phyloP scores from a whole-genome alignment of 2,888 invertebrate genomes.

The Proisotoma minuta region DNA sequence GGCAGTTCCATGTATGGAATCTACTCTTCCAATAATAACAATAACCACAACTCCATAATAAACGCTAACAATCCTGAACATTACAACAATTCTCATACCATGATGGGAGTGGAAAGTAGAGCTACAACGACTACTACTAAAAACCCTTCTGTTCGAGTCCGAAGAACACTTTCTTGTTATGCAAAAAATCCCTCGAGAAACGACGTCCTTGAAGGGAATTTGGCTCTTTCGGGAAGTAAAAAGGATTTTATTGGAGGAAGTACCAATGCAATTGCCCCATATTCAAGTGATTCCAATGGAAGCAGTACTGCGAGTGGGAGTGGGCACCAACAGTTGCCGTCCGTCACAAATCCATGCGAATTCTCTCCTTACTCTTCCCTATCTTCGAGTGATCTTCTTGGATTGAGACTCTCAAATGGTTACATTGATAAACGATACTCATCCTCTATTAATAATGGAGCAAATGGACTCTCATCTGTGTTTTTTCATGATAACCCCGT shows the following conservation, averaged over 20 bases:
- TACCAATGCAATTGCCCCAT: slow-evolving; percentile 15
- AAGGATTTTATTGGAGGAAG: slow-evolving; percentile 17
- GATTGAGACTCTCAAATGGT: slow-evolving; percentile 35
- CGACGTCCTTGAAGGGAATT: slow-evolving; percentile 31
- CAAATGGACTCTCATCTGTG: slow-evolving; percentile 18
- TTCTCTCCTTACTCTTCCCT: slow-evolving; percentile 44
- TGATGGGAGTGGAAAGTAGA: slow-evolving; percentile 1
- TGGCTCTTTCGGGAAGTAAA: slow-evolving; percentile 30
- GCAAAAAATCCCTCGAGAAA: slow-evolving; percentile 39
- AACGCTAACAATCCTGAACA: neutral
- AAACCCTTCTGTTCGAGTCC: slow-evolving; percentile 27
- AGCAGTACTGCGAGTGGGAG: slow-evolving; percentile 11
- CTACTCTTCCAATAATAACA: neutral
- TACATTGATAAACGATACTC: slow-evolving; percentile 34
- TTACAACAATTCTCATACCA: neutral
- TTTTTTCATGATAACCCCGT: slow-evolving; percentile 46
- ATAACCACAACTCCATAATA: slow-evolving; percentile 1
- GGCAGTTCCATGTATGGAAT: neutral
- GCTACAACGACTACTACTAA: no score
- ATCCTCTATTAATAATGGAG: slow-evolving; percentile 24
- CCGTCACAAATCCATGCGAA: slow-evolving; percentile 42
- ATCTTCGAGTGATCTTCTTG: slow-evolving; percentile 37
- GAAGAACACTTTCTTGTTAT: slow-evolving; percentile 42
- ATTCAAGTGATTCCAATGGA: slow-evolving; percentile 9
- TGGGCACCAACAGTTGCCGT: slow-evolving; percentile 1